These are phyloP conservation scores for Cossypha polioptera DNA, from an alignment of 2,797 vertebrate genomes.

Conservation along the genomic window DNA sequence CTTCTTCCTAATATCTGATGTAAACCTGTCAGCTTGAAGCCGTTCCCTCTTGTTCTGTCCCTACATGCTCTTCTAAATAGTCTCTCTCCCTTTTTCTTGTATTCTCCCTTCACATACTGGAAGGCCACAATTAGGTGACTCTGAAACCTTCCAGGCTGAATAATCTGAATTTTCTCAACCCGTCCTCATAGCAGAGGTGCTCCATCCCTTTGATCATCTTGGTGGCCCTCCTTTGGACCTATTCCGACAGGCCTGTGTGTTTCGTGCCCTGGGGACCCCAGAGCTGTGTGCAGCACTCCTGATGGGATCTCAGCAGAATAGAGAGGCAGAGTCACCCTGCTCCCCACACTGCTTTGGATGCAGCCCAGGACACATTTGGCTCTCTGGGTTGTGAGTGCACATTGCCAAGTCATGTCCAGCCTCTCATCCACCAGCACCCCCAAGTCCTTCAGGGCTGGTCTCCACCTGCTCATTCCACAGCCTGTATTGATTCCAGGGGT, in stretches of 20 bases:
- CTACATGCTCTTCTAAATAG: too few relatives aligned
- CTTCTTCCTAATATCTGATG: not conserved
- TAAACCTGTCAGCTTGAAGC: not conserved
- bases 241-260: not conserved
- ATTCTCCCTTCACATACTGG: not conserved
- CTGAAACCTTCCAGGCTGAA: not conserved
- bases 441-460: not conserved
- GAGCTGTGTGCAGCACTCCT: not conserved
- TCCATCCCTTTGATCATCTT: not conserved
- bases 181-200: not conserved
- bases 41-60: not conserved
- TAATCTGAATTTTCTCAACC: not conserved
- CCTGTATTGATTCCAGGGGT: rapidly evolving
- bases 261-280: not conserved
- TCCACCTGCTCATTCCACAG: rapidly evolving
- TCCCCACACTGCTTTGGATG: rapidly evolving
- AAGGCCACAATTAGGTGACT: not conserved
- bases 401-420: not conserved
- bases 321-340: not conserved
- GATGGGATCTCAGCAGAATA: not conserved
- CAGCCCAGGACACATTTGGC: not conserved
- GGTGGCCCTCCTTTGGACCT: not conserved
- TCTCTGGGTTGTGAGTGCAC: not conserved
- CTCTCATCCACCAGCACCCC: not conserved
- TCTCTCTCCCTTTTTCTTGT: not conserved